Percentiles rank a stretch among this genome's conserved stretches.
These are phyloP conservation scores for Thinocorus orbignyianus DNA, from an alignment of 2,113 vertebrate species.

Conservation along the genomic window DNA sequence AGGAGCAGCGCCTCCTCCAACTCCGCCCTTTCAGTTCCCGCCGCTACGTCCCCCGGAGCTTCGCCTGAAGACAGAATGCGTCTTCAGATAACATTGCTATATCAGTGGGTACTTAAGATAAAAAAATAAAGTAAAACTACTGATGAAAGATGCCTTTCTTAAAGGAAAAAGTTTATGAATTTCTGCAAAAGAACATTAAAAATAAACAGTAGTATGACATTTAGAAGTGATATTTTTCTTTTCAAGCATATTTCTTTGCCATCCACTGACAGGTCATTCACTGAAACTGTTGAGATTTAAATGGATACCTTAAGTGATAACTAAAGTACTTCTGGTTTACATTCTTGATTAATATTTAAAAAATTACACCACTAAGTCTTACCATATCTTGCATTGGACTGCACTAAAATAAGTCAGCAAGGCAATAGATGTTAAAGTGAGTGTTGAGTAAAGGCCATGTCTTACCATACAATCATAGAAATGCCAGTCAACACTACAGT, in stretches of 20 bases:
- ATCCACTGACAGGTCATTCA: not conserved
- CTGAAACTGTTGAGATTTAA: not conserved
- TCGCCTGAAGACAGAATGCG: no score
- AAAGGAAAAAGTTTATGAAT: not conserved
- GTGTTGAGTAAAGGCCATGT: not conserved
- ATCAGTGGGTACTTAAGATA: not conserved
- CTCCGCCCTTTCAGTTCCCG: no score
- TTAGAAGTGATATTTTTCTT: not conserved
- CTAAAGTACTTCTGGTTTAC: not conserved
- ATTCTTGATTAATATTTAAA: not conserved
- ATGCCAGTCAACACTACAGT: not conserved
- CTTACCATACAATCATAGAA: not conserved
- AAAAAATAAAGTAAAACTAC: not conserved
- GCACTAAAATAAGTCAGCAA: not conserved
- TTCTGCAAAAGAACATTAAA: not conserved
- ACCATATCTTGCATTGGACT: not conserved
- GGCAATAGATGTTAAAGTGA: not conserved
- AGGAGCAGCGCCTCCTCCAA: no score
- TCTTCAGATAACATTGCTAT: not conserved
- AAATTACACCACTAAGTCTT: not conserved
- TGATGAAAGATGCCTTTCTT: not conserved
- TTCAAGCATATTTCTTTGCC: not conserved
- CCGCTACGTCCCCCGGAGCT: no score
- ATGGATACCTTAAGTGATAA: not conserved
- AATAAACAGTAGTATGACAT: not conserved